Base-by-base conservation (phyloP, 2,797 vertebrate species). In the Chaetophractus vellerosus region DNA sequence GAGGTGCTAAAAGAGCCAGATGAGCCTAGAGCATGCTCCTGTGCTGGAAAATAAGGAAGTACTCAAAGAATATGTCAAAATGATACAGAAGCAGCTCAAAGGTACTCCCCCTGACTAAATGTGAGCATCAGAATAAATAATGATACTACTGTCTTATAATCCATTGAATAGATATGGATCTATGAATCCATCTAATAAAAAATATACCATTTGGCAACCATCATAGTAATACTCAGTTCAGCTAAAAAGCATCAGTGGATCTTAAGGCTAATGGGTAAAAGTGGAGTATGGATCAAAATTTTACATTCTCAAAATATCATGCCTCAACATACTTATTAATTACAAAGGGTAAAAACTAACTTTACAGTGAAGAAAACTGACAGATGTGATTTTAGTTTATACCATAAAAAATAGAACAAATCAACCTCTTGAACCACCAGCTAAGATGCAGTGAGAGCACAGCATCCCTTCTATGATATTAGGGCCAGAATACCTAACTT, bases 281-380 rank as follows among this genome's bases (percentile, higher is more conserved):
- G 10, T 36, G 11, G 9, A 28, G 6, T 71, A 4, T 88, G 28
- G 45, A 55, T 90, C 50, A 93, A 10, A 19, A n/a, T 45, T 68
- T 91, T 52, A 28, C 5, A 0, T 74, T 38, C 57, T 86, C 88
- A 90, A 74, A 96, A 82, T 82, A 68, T 45, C 59, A n/a, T 79
- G 59, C 45, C 24, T 86, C 50, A 92, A 87, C 88, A 80, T 57
- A 63, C 38, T 72, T 68, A 38, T 6, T 66, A 72, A 41, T 90
- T 80, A 59, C 69, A 33, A 88, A 71, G 31, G 48, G 6, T 38
- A 72, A 61, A 86, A 55, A 48, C 50, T 71, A 23, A 55, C 23
- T 89, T 91, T 55, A 57, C 6, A 48, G 9, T 66, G n/a, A 92
- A 79, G n/a, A 80, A 79, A 15, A 3, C 38, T 59, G 16, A 45